Base-by-base conservation (phyloP, 2,797 vertebrate species). In the Percopsis omiscomaycus region DNA sequence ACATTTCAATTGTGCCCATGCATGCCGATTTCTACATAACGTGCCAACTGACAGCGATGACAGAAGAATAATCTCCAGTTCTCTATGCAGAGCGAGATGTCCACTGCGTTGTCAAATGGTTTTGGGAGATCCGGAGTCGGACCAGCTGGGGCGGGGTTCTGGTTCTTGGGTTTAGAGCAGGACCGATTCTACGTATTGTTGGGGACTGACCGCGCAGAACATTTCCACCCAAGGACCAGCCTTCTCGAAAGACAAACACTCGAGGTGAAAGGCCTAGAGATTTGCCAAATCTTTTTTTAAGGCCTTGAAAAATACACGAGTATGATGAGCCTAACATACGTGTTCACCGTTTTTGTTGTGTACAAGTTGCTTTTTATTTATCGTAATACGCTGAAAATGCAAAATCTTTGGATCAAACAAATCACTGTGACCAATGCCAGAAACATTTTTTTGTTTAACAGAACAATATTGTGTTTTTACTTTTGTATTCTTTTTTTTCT, bases 341-440 rank as follows among this genome's bases (percentile, higher is more conserved):
- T 69, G 65, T 78, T 86, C 85, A 81, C 82, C 86, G 80, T 80
- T 85, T 88, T 77, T 74, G 74, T 86, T 86, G 64, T 78, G 73
- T 78, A 75, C 70, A 65, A 54, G 66, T 83, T 78, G 54, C 69
- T 75, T 83, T 89, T 89, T 72, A 84, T 89, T 93, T 91, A 85
- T 89, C 88, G 86, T 88, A 85, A 67, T 78, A 88, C 80, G 82
- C 88, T 87, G 89, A 88, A 91, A 93, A 91, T 82, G 89, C 4
- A 86, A 77, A 92, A 90, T 82, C 89, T 93, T 93, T 93, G 89
- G 90, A 93, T 96, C 92, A 94, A 94, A 93, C 79, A 91, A 94
- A 97, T 94, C 96, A 98, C 98, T 99, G 98, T 99, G 97, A 98
- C 90, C 90, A 90, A 93, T 85, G 89, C 89, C 88, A 93, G 91